phyloP scores from a whole-genome alignment of 2,797 vertebrate genomes.

The Hydrophis major region DNA sequence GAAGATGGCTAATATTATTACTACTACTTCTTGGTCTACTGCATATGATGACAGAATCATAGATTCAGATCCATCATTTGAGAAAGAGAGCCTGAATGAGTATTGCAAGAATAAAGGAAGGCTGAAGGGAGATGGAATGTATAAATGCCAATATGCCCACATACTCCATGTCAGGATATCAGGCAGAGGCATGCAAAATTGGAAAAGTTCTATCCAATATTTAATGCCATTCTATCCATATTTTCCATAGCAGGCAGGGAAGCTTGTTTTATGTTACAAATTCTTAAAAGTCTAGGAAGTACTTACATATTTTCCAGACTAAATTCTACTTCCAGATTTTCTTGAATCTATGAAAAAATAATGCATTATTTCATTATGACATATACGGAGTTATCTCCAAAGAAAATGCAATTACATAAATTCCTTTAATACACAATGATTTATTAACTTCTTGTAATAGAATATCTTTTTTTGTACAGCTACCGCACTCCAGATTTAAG shows the following conservation, averaged over 20 bases:
- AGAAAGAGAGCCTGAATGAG: neutral
- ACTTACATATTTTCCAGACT: slow-evolving; percentile 74
- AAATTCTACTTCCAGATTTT: slow-evolving; percentile 78
- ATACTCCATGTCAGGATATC: neutral
- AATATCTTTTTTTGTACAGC: neutral
- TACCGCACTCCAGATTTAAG: neutral
- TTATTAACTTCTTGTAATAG: no score
- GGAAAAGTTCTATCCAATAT: neutral
- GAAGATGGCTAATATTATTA: neutral
- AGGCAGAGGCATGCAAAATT: neutral
- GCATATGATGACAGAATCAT: neutral
- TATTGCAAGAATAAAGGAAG: neutral
- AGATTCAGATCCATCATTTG: neutral
- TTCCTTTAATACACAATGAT: neutral
- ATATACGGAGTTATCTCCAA: neutral
- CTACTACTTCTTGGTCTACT: neutral
- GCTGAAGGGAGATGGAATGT: neutral
- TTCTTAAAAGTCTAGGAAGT: neutral
- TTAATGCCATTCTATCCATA: no score
- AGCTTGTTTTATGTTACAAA: neutral
- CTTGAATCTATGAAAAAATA: slow-evolving; percentile 66
- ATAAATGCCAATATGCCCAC: neutral
- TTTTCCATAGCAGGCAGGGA: neutral
- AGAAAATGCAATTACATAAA: neutral
- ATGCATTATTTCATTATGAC: neutral